Percentiles rank a stretch among this genome's conserved stretches.
phyloP scores from a whole-genome alignment of 2,888 invertebrate genomes.

The Pyrocoelia pectoralis region DNA sequence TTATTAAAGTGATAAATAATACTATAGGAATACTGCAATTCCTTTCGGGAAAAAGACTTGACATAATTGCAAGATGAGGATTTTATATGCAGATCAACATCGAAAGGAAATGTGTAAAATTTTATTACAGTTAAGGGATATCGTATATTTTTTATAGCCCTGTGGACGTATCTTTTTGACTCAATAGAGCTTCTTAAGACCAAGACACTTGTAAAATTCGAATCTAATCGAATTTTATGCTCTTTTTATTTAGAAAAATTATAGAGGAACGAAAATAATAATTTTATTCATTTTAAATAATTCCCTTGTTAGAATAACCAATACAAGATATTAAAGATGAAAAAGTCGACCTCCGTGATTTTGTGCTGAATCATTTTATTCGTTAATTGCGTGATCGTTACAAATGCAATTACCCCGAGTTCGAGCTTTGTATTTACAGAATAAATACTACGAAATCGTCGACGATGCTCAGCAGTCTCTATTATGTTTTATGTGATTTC shows the following conservation, averaged over 20 bases:
- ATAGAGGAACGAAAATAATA: not conserved
- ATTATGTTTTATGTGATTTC: constrained; percentile 37
- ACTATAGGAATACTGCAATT: constrained; percentile 26
- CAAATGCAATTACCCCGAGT: constrained; percentile 58
- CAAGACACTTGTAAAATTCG: constrained; percentile 10
- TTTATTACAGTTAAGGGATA: constrained; percentile 22
- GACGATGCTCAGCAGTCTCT: constrained; percentile 37
- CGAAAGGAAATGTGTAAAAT: constrained; percentile 17
- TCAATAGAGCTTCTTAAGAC: constrained; percentile 11
- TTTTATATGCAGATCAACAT: constrained; percentile 23
- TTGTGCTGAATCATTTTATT: constrained; percentile 57
- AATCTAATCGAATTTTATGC: constrained; percentile 17
- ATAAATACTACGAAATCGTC: constrained; percentile 50
- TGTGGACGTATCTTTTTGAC: constrained; percentile 10
- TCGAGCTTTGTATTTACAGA: constrained; percentile 56
- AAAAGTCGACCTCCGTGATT: constrained; percentile 47
- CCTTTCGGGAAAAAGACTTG: not conserved
- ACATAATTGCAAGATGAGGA: constrained; percentile 10
- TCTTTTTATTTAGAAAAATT: not conserved
- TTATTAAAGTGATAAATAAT: constrained; percentile 32
- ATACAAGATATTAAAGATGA: constrained; percentile 51
- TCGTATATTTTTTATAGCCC: constrained; percentile 19
- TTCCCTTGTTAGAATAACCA: constrained; percentile 50
- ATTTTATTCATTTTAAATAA: constrained; percentile 44
- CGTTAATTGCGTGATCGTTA: constrained; percentile 59